Conservation (phyloP, 2,888 invertebrate genomes). For the Amitus sp. region DNA sequence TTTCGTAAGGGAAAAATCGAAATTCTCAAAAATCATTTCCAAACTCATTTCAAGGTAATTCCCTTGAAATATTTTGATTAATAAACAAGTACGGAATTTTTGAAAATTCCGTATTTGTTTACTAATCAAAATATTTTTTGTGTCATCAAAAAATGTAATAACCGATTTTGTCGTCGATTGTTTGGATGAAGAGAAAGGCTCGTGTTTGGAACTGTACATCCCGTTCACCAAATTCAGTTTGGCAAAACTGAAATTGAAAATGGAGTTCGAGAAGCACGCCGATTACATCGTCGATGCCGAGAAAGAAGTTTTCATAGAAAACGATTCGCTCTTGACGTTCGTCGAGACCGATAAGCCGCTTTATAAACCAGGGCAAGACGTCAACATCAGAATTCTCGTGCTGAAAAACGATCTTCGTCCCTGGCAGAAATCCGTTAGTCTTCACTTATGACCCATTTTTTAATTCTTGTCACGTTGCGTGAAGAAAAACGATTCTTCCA, state of each 20-base stretch:
- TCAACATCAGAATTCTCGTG: constrained; percentile 69
- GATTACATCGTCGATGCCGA: constrained; percentile 62
- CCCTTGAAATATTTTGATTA: too few species aligned
- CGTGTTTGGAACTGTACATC: constrained; percentile 55
- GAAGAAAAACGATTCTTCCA: constrained; percentile 40
- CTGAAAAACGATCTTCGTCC: constrained; percentile 70
- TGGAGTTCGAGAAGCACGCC: constrained; percentile 60
- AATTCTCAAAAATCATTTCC: too few species aligned
- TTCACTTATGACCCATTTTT: too few species aligned
- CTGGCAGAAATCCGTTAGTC: constrained; percentile 67
- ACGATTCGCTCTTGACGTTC: constrained; percentile 68
- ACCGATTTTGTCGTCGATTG: too few species aligned
- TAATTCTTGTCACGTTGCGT: too few species aligned
- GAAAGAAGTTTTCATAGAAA: constrained; percentile 66
- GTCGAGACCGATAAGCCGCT: constrained; percentile 71
- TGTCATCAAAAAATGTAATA: too few species aligned
- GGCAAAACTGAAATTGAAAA: constrained; percentile 51
- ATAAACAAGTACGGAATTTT: too few species aligned
- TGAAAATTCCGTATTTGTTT: too few species aligned
- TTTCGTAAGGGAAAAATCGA: too few species aligned
- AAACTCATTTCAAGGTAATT: too few species aligned
- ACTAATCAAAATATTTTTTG: too few species aligned
- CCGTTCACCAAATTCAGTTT: constrained; percentile 51
- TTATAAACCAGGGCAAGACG: constrained; percentile 71
- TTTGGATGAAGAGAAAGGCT: constrained; percentile 56